Evolutionary conservation across 2,113 vertebrate species (phyloP).

Genomic region (Grammomys surdaster): DNA sequence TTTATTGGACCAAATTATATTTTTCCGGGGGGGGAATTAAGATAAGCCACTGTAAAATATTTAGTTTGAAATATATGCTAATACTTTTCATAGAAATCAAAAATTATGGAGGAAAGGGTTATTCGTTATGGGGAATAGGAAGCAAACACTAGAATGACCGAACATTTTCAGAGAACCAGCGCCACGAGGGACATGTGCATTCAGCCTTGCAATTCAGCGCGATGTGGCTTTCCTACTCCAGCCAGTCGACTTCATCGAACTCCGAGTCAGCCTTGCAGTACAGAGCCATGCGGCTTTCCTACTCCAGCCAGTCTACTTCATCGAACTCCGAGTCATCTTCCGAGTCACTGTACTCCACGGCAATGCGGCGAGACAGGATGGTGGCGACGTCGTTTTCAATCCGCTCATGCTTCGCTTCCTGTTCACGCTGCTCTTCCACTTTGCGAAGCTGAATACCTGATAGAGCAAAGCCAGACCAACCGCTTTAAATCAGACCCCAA

Average conservation of each 20-base stretch:
- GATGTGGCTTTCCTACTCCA: slow-evolving; percentile 89
- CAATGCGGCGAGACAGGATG: slow-evolving; percentile 97
- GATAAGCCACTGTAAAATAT: slow-evolving; percentile 90
- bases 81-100: slow-evolving; percentile 87
- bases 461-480: slow-evolving; percentile 48
- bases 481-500: slow-evolving; percentile 20
- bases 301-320: slow-evolving; percentile 99
- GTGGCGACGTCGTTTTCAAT: slow-evolving; percentile 99
- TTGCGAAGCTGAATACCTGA: slow-evolving; percentile 98
- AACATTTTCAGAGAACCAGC: slow-evolving; percentile 90
- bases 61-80: slow-evolving; percentile 88
- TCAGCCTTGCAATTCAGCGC: slow-evolving; percentile 86
- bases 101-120: slow-evolving; percentile 87
- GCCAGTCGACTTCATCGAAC: slow-evolving; percentile 99
- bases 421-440: slow-evolving; percentile 98
- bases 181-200: slow-evolving; percentile 91
- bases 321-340: slow-evolving; percentile 99
- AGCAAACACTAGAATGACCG: slow-evolving; percentile 90
- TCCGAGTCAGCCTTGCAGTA: slow-evolving; percentile 91
- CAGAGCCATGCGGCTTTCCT: slow-evolving; percentile 77
- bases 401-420: slow-evolving; percentile 98
- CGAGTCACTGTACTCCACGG: slow-evolving; percentile 98
- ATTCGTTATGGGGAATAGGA: slow-evolving; percentile 88
- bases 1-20: slow-evolving; percentile 88
- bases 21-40: slow-evolving; percentile 82